Evolutionary conservation across 2,888 invertebrate genomes (phyloP), one percentile per base, ranked within the genome.

Genomic region (Escarpia spicata): DNA sequence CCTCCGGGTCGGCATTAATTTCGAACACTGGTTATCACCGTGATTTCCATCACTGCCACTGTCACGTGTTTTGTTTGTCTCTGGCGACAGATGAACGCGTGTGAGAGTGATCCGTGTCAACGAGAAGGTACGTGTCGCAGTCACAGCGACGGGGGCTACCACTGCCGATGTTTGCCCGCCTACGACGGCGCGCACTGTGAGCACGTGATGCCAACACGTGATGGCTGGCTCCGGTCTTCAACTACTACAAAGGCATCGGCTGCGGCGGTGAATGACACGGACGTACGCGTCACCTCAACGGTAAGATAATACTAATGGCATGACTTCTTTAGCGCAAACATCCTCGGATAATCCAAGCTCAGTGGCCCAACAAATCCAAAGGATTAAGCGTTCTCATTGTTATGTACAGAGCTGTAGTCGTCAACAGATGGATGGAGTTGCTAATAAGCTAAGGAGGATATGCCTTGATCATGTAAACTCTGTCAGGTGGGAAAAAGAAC

Each of bases 21-120:
- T 15, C 75, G 37, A n/a, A 15, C 75, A 26, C n/a, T 75, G 19
- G 52, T 26, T 75, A 6, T 75, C 75, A 75, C 75, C 4, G 6
- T 0, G 3, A 26, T 75, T n/a, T 6, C 75, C 75, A 26, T 75
- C 75, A 37, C 37, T 37, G 37, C 37, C 37, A 37, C 37, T 37
- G 75, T n/a, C 26, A 75, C 75, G 75, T 75, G 26, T 26, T 75
- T 4, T 75, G n/a, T n/a, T 37, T 37, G 26, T 75, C 31, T 8
- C 92, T 93, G 44, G 92, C 91, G 90, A 52, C 75, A 52, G 93
- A 93, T 58, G 37, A 90, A 26, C 58, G 93, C 37, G 93, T 93
- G 4, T 99, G 75, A 4, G 26, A 75, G 75, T 75, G 26, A 75
- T 26, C 75, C 75, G 75, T 75, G 75, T 75, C 75, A 75, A 75